Evolutionary conservation across 2,113 vertebrate species (phyloP).

Genomic region (Ondatra zibethicus): DNA sequence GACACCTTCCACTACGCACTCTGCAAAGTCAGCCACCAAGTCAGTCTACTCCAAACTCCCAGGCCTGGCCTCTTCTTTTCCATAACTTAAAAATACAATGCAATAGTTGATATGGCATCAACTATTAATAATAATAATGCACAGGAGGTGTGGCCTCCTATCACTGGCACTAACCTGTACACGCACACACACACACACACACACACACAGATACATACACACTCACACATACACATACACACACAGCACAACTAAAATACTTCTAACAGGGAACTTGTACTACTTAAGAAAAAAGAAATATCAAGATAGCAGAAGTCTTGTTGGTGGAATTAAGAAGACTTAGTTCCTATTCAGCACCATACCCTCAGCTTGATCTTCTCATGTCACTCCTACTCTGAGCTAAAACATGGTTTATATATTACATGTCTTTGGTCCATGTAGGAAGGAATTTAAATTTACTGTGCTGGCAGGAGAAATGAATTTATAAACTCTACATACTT

Average conservation of each 20-base stretch:
- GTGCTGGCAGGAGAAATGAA: conserved; percentile 59
- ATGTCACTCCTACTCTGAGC: conserved; percentile 45
- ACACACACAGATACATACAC: neutral
- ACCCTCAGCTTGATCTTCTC: conserved; percentile 65
- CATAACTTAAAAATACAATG: conserved; percentile 25
- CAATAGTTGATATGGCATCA: conserved; percentile 39
- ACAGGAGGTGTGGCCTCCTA: neutral
- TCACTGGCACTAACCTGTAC: neutral
- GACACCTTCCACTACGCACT: neutral
- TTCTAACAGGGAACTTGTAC: conserved; percentile 26
- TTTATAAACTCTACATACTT: conserved; percentile 65
- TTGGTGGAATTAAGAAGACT: conserved; percentile 52
- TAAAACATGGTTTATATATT: conserved; percentile 59
- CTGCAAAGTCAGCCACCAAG: neutral
- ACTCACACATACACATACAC: fast-evolving
- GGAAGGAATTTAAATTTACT: conserved; percentile 73
- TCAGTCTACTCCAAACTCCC: neutral
- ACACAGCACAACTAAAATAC: neutral
- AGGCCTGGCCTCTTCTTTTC: neutral
- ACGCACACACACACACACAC: fast-evolving
- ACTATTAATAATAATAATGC: conserved; percentile 13
- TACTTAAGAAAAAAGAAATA: conserved; percentile 43
- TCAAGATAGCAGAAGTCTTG: conserved; percentile 39
- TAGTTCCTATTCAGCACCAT: conserved; percentile 27
- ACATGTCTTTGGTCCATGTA: conserved; percentile 54